These are phyloP conservation scores for Siniperca obscura DNA, from an alignment of 2,797 vertebrate genomes.

Conservation along the genomic window DNA sequence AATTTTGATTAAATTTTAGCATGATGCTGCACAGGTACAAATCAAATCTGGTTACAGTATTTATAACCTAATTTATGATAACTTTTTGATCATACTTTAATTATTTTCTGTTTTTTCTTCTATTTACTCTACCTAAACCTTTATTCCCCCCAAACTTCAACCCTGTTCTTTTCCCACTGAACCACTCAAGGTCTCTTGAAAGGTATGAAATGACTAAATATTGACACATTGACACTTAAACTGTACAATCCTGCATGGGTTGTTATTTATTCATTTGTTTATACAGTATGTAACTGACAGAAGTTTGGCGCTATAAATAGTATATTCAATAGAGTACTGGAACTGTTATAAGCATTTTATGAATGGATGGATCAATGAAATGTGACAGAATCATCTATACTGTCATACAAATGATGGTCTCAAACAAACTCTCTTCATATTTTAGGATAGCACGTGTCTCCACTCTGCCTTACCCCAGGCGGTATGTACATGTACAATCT, in stretches of 20 bases:
- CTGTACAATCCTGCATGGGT: background rate
- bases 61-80: constrained; percentile 45
- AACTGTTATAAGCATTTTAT: background rate
- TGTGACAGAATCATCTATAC: background rate
- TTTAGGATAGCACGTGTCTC: constrained; percentile 84
- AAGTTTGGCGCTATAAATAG: background rate
- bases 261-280: constrained; percentile 23
- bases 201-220: constrained; percentile 85
- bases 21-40: constrained; percentile 49
- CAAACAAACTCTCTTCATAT: constrained; percentile 47
- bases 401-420: background rate
- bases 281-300: background rate
- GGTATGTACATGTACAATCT: constrained; percentile 75
- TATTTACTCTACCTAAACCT: constrained; percentile 59
- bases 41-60: constrained; percentile 41
- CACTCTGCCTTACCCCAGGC: constrained; percentile 83
- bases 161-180: constrained; percentile 78
- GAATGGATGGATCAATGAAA: constrained; percentile 5
- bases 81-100: constrained; percentile 46
- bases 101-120: constrained; percentile 41
- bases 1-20: background rate
- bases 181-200: constrained; percentile 89
- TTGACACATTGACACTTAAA: constrained; percentile 60
- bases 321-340: background rate
- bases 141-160: constrained; percentile 50